Evolutionary conservation across 2,888 invertebrate genomes (phyloP).

Genomic region (Idaea biselata): DNA sequence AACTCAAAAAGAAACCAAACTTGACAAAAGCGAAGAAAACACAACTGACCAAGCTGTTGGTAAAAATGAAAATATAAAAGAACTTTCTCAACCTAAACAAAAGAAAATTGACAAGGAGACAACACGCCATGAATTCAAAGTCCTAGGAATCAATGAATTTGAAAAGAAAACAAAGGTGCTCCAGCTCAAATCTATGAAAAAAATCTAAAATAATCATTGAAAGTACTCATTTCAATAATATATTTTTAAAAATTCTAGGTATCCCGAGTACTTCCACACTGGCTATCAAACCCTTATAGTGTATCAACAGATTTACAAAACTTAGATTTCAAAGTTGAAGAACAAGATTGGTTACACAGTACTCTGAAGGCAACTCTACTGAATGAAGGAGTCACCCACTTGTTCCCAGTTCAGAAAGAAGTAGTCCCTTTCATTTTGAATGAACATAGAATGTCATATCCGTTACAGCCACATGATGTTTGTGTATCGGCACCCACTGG

Average conservation of each 20-base stretch:
- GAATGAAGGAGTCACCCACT: conserved; percentile 85
- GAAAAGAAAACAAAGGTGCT: conserved; percentile 77
- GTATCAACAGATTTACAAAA: conserved; percentile 87
- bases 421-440: conserved; percentile 89
- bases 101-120: conserved; percentile 20
- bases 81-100: conserved; percentile 23
- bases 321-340: conserved; percentile 74
- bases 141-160: conserved; percentile 84
- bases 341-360: conserved; percentile 82
- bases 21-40: conserved; percentile 16
- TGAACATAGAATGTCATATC: conserved; percentile 79
- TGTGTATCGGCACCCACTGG: conserved; percentile 99
- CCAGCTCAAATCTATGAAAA: background rate
- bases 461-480: conserved; percentile 90
- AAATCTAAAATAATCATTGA: background rate
- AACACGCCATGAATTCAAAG: conserved; percentile 76
- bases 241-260: conserved; percentile 74
- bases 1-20: conserved; percentile 35
- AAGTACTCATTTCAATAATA: conserved; percentile 1
- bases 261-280: conserved; percentile 90
- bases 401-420: conserved; percentile 92
- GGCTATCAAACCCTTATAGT: conserved; percentile 90
- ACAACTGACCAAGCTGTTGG: conserved; percentile 36
- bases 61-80: conserved; percentile 30
- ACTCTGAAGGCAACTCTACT: conserved; percentile 82